Evolutionary conservation across 2,113 vertebrate species (phyloP).

Genomic region (Anoplopoma fimbria): DNA sequence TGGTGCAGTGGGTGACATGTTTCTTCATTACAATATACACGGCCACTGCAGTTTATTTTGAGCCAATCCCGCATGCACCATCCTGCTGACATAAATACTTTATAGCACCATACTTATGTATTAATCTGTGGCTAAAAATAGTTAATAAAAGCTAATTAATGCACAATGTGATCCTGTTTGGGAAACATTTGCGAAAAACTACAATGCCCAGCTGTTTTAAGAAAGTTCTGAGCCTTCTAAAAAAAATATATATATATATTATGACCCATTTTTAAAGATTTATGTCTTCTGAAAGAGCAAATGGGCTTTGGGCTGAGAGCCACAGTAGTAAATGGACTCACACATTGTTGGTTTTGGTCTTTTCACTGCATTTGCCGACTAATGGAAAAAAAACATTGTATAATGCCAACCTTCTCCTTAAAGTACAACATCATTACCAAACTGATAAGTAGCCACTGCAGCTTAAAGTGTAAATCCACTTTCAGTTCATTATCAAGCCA

Average conservation of each 20-base stretch:
- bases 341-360: not conserved
- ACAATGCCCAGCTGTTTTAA: not conserved
- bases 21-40: not conserved
- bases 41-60: not conserved
- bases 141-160: not conserved
- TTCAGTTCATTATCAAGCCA: not conserved
- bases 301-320: not conserved
- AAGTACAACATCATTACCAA: not conserved
- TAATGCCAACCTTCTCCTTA: not conserved
- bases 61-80: not conserved
- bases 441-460: not conserved
- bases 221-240: too few relatives aligned
- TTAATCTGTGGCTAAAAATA: not conserved
- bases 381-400: not conserved
- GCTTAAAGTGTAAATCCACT: not conserved
- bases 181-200: not conserved
- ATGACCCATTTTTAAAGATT: not conserved
- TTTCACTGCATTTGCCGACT: not conserved
- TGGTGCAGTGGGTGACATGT: not conserved
- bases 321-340: not conserved
- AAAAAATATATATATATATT: too few relatives aligned
- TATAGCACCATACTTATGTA: not conserved
- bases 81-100: not conserved
- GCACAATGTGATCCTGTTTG: not conserved
- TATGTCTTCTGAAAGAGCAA: not conserved